Conservation (phyloP, 2,888 invertebrate genomes). For the Microplitis manilae region DNA sequence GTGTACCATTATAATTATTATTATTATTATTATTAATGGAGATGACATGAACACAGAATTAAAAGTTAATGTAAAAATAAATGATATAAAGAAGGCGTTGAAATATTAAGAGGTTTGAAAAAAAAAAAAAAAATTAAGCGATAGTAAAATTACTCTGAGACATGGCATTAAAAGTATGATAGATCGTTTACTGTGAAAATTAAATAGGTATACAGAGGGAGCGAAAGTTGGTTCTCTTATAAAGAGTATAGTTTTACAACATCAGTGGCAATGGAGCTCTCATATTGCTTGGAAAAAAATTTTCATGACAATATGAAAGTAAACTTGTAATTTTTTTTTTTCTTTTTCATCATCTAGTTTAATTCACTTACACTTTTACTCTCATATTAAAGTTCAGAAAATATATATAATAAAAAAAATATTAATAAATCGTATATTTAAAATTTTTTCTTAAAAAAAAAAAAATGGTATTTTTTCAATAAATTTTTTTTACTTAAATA, state of each 20-base stretch:
- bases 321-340: neutral
- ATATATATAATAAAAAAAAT: neutral
- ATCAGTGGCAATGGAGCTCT: neutral
- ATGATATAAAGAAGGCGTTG: neutral
- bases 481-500: too few relatives aligned
- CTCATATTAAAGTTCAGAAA: neutral
- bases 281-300: neutral
- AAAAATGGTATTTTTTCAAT: too few relatives aligned
- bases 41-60: neutral
- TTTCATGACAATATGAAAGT: neutral
- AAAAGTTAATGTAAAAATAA: constrained; percentile 2
- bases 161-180: constrained; percentile 15
- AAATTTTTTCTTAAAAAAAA: too few relatives aligned
- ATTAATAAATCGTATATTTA: too few relatives aligned
- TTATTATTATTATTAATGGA: neutral
- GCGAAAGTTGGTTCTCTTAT: neutral
- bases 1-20: neutral
- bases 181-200: constrained; percentile 16
- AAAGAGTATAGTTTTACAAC: neutral
- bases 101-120: constrained; percentile 1
- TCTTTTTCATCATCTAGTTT: neutral
- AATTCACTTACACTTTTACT: neutral
- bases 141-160: constrained; percentile 11
- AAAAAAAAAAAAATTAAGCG: constrained; percentile 6
- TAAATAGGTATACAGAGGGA: constrained; percentile 8